Percentiles rank a stretch among this genome's conserved stretches.
Evolutionary conservation across 53 echinoderm and acorn worm genomes (phyloP).

Genomic region (Arbacia lixula): DNA sequence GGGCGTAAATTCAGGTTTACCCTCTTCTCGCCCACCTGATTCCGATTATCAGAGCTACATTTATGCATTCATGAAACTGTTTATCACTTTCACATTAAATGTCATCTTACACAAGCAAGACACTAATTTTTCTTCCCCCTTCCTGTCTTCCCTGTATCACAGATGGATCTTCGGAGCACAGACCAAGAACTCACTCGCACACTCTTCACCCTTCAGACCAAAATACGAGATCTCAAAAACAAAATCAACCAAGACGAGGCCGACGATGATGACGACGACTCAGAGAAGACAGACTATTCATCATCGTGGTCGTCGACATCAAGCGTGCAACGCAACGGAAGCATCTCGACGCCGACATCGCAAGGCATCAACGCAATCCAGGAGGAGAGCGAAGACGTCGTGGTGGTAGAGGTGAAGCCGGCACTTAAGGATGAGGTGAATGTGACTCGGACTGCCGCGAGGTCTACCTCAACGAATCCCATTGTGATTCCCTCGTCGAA

Average conservation of each 20-base stretch:
- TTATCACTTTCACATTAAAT: too few species aligned
- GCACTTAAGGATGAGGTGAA: not conserved
- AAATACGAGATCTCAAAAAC: slow-evolving; percentile 44
- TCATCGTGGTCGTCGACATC: not conserved
- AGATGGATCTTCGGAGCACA: slow-evolving; percentile 49
- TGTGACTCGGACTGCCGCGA: not conserved
- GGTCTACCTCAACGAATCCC: not conserved
- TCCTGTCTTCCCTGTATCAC: slow-evolving; percentile 2
- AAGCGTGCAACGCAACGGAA: slow-evolving; percentile 1
- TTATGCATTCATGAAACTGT: too few species aligned
- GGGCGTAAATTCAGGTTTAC: too few species aligned
- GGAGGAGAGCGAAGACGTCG: slow-evolving; percentile 33
- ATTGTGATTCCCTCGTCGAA: not conserved
- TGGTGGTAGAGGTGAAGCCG: slow-evolving; percentile 11
- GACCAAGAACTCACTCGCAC: slow-evolving; percentile 29
- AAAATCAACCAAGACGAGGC: slow-evolving; percentile 46
- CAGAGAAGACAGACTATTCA: slow-evolving; percentile 36
- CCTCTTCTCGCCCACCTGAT: too few species aligned
- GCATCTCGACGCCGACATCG: slow-evolving; percentile 2
- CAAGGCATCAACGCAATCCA: not conserved
- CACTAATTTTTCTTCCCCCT: too few species aligned
- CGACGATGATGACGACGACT: slow-evolving; percentile 41
- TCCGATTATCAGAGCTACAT: too few species aligned
- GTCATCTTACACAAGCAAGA: not conserved
- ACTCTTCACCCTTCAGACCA: slow-evolving; percentile 19